These are phyloP conservation scores for Rattus norvegicus DNA, from an alignment of 2,113 vertebrate species.

Conservation along the genomic window GRCr8 NC_086022.1:121600001-121600500, in stretches of 20 bases:
- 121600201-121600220: constrained; percentile 91
- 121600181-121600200: constrained; percentile 96
- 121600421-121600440: no score
- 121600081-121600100: constrained; percentile 94
- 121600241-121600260: constrained; percentile 90
- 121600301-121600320: no score
- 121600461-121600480: no score
- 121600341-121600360: no score
- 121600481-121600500: constrained; percentile 93
- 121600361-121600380: no score
- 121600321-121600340: no score
- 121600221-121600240: constrained; percentile 93
- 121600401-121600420: no score
- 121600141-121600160: constrained; percentile 94
- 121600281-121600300: no score
- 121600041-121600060: constrained; percentile 92
- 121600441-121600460: no score
- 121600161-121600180: constrained; percentile 93
- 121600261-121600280: constrained; percentile 91
- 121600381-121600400: no score
- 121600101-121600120: constrained; percentile 92
- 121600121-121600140: constrained; percentile 91
- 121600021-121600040: constrained; percentile 94
- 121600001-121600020: constrained; percentile 88
- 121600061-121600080: constrained; percentile 93